Percentiles rank a stretch among this genome's conserved stretches.
Evolutionary conservation across 2,113 vertebrate species (phyloP).

Genomic region (Gopherus flavomarginatus): DNA sequence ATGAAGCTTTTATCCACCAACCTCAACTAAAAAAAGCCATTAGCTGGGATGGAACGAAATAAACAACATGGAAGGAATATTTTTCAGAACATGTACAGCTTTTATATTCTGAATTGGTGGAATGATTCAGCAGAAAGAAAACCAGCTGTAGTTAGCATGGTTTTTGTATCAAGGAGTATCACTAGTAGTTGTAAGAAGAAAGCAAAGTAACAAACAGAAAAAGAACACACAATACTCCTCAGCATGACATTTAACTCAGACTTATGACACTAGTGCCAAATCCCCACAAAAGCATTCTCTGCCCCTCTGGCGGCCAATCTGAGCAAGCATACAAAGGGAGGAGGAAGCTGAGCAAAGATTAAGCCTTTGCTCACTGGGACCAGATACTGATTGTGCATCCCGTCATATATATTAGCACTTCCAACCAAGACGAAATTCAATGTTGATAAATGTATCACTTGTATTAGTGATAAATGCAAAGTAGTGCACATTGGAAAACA

Average conservation of each 20-base stretch:
- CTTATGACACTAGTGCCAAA: neutral
- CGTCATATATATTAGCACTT: neutral
- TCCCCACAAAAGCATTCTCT: neutral
- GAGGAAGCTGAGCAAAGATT: neutral
- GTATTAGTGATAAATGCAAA: neutral
- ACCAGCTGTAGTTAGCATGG: neutral
- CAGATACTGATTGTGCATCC: neutral
- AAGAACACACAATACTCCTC: neutral
- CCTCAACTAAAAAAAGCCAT: neutral
- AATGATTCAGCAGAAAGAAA: neutral
- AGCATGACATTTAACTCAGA: neutral
- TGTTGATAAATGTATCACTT: neutral
- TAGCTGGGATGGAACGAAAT: neutral
- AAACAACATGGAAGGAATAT: neutral
- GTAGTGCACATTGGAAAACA: neutral
- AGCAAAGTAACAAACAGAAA: neutral
- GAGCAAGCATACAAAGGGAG: neutral
- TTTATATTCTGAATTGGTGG: neutral
- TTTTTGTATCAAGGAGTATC: neutral
- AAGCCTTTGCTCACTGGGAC: neutral
- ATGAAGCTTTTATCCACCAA: neutral
- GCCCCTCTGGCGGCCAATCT: neutral
- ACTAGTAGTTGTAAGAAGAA: neutral
- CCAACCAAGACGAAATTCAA: neutral
- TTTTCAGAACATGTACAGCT: neutral